A percentile compares a stretch with the other conserved stretches of the same genome.
phyloP scores from a whole-genome alignment of 1,140 invertebrate genomes.

The Platyscapa corneri region DNA sequence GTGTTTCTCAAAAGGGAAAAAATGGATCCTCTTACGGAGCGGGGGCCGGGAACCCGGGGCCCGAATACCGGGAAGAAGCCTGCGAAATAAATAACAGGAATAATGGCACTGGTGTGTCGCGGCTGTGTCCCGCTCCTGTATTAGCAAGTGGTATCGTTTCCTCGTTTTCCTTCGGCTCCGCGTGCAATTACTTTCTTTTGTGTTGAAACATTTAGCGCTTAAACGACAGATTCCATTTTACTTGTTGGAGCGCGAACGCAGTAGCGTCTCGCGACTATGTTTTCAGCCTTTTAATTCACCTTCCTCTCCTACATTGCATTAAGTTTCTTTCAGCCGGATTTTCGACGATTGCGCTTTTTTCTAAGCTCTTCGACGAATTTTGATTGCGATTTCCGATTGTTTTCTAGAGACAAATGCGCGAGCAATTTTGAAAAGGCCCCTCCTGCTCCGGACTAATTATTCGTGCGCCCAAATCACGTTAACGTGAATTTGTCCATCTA shows the following conservation, averaged over 20 bases:
- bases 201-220: background rate
- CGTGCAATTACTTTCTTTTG: background rate
- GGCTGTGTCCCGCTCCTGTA: too few species aligned
- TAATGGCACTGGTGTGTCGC: background rate
- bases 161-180: background rate
- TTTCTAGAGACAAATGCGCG: too few species aligned
- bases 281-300: background rate
- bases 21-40: background rate
- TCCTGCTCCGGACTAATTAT: too few species aligned
- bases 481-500: too few species aligned
- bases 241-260: background rate
- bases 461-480: too few species aligned
- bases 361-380: too few species aligned
- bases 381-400: too few species aligned
- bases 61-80: slow-evolving; percentile 28
- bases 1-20: slow-evolving; percentile 14
- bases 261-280: background rate
- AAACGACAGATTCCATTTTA: slow-evolving; percentile 10
- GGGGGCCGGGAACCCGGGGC: too few species aligned
- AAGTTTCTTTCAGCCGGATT: too few species aligned
- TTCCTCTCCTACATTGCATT: background rate
- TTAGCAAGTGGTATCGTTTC: slow-evolving; percentile 30
- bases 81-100: slow-evolving; percentile 24
- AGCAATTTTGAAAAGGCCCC: too few species aligned
- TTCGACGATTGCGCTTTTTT: too few species aligned